A percentile compares a stretch with the other conserved stretches of the same genome.
Conservation (phyloP, 2,888 invertebrate species). For the Hipparchia sbordonii region DNA sequence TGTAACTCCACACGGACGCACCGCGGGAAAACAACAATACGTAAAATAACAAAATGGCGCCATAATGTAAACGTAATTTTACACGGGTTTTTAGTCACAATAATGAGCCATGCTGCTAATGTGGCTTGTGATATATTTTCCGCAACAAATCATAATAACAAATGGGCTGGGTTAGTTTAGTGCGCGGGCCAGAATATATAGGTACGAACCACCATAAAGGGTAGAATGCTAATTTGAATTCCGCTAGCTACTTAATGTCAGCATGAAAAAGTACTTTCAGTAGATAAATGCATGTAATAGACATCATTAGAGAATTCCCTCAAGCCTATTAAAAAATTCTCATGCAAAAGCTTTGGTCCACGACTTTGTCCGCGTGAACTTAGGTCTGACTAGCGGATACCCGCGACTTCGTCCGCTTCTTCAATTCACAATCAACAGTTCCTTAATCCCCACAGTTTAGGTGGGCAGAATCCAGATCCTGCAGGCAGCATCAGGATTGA, state of each 20-base stretch:
- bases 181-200: conserved; percentile 1
- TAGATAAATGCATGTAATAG: neutral
- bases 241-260: conserved; percentile 7
- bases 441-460: too few species aligned
- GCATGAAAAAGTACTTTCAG: neutral
- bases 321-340: too few species aligned
- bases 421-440: too few species aligned
- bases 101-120: conserved; percentile 15
- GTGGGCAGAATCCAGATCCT: too few species aligned
- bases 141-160: conserved; percentile 17
- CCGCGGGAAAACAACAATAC: neutral
- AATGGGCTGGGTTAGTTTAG: conserved; percentile 18
- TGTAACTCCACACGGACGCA: too few species aligned
- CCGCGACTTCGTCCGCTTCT: too few species aligned
- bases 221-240: conserved; percentile 12
- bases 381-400: too few species aligned
- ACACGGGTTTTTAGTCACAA: conserved; percentile 16
- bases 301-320: too few species aligned
- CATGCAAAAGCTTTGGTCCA: too few species aligned
- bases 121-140: conserved; percentile 16
- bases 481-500: too few species aligned
- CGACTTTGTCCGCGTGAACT: too few species aligned
- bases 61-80: conserved; percentile 14
- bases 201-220: conserved; percentile 7
- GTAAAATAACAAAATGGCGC: neutral